Evolutionary conservation across 2,888 invertebrate genomes (phyloP), one percentile per base, ranked within the genome.

Genomic region (Apodemia zela): DNA sequence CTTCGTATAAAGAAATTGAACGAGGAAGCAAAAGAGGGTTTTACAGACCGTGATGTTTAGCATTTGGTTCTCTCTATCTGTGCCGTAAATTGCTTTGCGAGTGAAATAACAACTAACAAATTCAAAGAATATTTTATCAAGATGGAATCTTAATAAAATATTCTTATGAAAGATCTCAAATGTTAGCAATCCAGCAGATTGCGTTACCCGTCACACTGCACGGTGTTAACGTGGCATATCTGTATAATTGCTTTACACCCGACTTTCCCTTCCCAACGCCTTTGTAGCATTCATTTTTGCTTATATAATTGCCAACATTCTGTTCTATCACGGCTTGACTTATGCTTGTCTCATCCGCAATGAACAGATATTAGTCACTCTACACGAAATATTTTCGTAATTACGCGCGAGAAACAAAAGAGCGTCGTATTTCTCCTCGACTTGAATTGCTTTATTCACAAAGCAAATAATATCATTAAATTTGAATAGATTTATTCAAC

Each of bases 231-330:
- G 77, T 76, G 79, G 77, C 81, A 81, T 82, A 82, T 85, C 81
- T 78, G 76, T 81, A 79, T 87, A 88, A 90, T 88, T 84, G 79
- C 81, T 80, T 86, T 86, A 84, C 18, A 54, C 75, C 70, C 76
- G 80, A 83, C 84, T 87, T 88, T 87, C 86, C 81, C 87, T 87
- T 86, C 81, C 83, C 82, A 73, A 78, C 77, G 78, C 82, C 85
- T 84, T 77, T 82, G 83, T 81, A 78, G 72, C 81, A 69, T 82
- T 85, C 86, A 87, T 86, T 86, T 85, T 86, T 88, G 78, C 86
- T 89, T 85, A 84, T 84, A 76, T 90, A 89, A 91, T 89, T 90
- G 84, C 82, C 79, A 73, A 80, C 78, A 78, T 78, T 85, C 81
- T 79, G 78, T 76, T 76, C 75, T 76, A 79, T 77, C 81, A 75